These are phyloP conservation scores for Bradysia coprophila DNA, from an alignment of 1,140 invertebrate species.

Conservation along the genomic window DNA sequence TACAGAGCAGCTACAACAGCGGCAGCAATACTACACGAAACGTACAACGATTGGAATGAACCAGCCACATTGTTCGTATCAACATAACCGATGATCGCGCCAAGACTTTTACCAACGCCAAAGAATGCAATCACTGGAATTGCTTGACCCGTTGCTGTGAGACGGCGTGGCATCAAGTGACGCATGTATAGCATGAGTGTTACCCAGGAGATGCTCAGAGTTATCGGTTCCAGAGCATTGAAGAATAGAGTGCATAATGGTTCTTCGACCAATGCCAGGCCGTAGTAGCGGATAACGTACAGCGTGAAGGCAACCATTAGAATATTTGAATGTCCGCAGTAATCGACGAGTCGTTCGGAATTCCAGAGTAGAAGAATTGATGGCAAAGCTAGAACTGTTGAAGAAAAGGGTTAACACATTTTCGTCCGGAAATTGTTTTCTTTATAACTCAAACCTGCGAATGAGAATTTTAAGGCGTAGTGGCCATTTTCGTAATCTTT, in stretches of 20 bases:
- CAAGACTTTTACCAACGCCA: slow-evolving; percentile 36
- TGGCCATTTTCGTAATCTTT: too few species aligned
- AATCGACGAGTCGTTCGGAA: slow-evolving; percentile 64
- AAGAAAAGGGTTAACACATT: slow-evolving; percentile 14
- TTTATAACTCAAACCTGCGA: too few species aligned
- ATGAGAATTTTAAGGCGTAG: too few species aligned
- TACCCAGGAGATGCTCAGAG: slow-evolving; percentile 66
- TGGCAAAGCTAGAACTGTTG: slow-evolving; percentile 32
- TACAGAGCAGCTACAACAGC: slow-evolving; percentile 40
- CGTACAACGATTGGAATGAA: neutral
- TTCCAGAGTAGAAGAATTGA: slow-evolving; percentile 55
- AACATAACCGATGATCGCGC: neutral
- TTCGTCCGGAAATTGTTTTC: too few species aligned
- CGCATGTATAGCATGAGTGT: slow-evolving; percentile 64
- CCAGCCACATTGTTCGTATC: neutral
- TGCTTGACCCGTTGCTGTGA: slow-evolving; percentile 66
- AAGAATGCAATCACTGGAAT: slow-evolving; percentile 65
- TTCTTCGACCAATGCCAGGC: slow-evolving; percentile 37
- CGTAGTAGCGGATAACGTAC: slow-evolving; percentile 56
- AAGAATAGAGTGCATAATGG: slow-evolving; percentile 47
- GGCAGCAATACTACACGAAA: slow-evolving; percentile 37
- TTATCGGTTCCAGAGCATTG: slow-evolving; percentile 61
- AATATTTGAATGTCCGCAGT: slow-evolving; percentile 66
- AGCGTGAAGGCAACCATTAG: slow-evolving; percentile 60
- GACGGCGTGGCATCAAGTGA: slow-evolving; percentile 57